Percentiles rank a stretch among this genome's conserved stretches.
Evolutionary conservation across 2,113 vertebrate species (phyloP).

Genomic region (Dicrurus megarhynchus): DNA sequence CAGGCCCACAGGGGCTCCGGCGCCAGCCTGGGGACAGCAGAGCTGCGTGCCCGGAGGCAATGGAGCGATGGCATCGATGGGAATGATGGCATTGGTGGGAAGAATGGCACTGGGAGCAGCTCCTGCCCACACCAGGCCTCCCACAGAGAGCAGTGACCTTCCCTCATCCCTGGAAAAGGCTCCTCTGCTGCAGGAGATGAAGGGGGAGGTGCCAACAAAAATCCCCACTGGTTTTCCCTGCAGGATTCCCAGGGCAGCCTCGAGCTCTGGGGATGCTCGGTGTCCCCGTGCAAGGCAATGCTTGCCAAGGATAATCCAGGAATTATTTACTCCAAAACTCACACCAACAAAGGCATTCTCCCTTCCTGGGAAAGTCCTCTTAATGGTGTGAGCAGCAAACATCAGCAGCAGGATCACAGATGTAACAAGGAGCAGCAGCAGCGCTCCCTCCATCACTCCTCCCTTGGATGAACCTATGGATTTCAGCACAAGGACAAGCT

Average conservation of each 20-base stretch:
- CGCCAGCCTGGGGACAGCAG: background rate
- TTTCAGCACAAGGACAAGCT: background rate
- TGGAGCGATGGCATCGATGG: accelerated
- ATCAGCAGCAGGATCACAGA: accelerated
- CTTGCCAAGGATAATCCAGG: background rate
- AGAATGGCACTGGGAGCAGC: background rate
- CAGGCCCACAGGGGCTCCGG: slow-evolving; percentile 17
- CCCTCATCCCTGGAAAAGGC: background rate
- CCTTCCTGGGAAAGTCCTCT: background rate
- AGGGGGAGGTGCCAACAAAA: background rate
- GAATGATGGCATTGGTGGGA: background rate
- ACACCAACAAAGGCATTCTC: background rate
- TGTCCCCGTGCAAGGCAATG: accelerated
- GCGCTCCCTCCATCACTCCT: accelerated
- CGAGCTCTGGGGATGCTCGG: accelerated
- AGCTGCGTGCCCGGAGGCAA: background rate
- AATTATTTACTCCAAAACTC: background rate
- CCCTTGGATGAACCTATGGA: accelerated
- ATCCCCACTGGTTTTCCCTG: accelerated
- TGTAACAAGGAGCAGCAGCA: accelerated
- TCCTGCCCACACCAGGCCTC: background rate
- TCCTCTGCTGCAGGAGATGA: accelerated
- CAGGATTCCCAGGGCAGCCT: background rate
- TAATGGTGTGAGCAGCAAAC: accelerated
- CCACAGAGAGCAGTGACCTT: accelerated